Evolutionary conservation across 92 coral and sea anemone species (phyloP).

Genomic region (Umimayanthus chanpuru): DNA sequence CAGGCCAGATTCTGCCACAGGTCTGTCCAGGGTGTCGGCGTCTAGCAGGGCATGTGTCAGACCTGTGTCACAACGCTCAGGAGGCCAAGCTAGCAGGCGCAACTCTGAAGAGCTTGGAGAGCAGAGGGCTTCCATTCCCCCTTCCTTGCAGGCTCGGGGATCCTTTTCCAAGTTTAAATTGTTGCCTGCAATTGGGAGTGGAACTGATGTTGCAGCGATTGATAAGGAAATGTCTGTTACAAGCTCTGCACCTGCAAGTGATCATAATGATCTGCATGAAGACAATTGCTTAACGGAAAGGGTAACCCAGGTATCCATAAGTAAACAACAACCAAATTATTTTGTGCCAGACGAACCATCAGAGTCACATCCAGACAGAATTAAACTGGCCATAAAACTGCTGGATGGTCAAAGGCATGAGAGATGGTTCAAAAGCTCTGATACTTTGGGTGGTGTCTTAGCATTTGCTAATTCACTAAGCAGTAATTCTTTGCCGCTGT

Average conservation of each 20-base stretch:
- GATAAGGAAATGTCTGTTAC: not conserved
- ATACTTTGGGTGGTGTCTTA: constrained; percentile 71
- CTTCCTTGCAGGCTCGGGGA: constrained; percentile 51
- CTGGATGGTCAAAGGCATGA: constrained; percentile 91
- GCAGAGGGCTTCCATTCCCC: constrained; percentile 44
- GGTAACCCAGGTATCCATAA: constrained; percentile 26
- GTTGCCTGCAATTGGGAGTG: constrained; percentile 75
- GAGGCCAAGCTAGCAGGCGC: not conserved
- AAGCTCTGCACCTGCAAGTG: not conserved
- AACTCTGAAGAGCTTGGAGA: constrained; percentile 9
- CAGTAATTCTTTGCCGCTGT: constrained; percentile 53
- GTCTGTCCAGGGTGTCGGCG: not conserved
- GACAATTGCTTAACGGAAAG: constrained; percentile 3
- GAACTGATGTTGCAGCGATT: not conserved
- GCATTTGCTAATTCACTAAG: constrained; percentile 66
- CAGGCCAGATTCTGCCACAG: not conserved
- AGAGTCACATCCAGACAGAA: constrained; percentile 65
- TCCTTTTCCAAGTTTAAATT: constrained; percentile 84
- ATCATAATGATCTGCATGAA: not conserved
- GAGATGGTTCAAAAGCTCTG: constrained; percentile 74
- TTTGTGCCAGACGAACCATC: constrained; percentile 68
- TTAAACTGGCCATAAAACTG: constrained; percentile 80
- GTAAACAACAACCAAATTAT: not conserved
- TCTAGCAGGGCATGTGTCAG: not conserved
- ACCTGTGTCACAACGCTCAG: constrained; percentile 12